Evolutionary conservation across 2,888 invertebrate species (phyloP).

Genomic region (Podabrus alpinus): DNA sequence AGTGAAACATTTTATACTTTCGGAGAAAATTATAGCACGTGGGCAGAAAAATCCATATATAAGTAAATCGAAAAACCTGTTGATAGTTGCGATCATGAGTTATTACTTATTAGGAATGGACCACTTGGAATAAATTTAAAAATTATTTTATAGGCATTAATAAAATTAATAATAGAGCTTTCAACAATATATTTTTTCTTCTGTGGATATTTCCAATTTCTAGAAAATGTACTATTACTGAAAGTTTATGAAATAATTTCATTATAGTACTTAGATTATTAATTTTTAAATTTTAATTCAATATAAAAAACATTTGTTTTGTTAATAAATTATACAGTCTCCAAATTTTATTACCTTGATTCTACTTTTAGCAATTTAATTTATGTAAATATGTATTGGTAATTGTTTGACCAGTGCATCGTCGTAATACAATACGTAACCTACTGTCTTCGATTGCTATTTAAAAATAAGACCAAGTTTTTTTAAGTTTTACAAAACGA

Average conservation of each 20-base stretch:
- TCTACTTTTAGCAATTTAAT: not conserved
- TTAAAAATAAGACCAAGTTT: not conserved
- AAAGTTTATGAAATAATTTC: no score
- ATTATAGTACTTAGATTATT: no score
- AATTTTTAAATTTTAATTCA: no score
- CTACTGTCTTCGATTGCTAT: not conserved
- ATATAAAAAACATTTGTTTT: no score
- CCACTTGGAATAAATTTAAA: not conserved
- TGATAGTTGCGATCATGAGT: not conserved
- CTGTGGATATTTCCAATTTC: no score
- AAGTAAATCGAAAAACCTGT: not conserved
- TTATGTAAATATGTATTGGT: not conserved
- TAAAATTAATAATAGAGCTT: no score
- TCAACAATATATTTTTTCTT: no score
- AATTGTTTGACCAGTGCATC: no score
- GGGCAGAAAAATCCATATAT: not conserved
- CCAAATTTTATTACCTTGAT: not conserved
- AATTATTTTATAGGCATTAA: no score
- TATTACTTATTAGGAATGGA: not conserved
- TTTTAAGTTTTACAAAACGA: not conserved
- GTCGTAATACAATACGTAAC: not conserved
- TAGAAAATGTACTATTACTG: no score
- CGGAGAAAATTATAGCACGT: not conserved
- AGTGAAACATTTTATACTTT: not conserved
- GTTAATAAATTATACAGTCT: not conserved